Conservation (phyloP, 2,797 vertebrate genomes). For the Natrix natrix region DNA sequence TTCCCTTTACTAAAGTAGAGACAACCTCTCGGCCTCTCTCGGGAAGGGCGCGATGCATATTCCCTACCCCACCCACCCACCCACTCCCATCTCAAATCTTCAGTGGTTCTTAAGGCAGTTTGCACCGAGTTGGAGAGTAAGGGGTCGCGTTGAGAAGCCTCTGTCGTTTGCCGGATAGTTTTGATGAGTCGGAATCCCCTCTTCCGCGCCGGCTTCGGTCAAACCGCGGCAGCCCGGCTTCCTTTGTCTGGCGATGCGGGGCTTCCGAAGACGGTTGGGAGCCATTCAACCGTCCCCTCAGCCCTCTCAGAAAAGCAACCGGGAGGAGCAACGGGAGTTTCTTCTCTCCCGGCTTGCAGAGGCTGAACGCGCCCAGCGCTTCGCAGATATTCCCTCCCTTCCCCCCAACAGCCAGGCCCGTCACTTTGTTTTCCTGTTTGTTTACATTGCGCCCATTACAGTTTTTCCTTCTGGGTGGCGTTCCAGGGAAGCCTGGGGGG, state of each 20-base stretch:
- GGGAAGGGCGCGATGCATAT: fast-evolving
- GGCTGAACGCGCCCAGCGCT: fast-evolving
- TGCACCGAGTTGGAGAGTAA: background rate
- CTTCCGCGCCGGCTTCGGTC: background rate
- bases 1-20: background rate
- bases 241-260: slow-evolving; percentile 15
- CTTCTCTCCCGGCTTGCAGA: background rate
- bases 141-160: background rate
- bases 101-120: background rate
- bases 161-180: background rate
- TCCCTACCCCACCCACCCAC: no score
- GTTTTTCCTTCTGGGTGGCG: background rate
- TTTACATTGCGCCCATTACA: background rate
- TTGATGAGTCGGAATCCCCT: background rate
- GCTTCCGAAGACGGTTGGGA: slow-evolving; percentile 1
- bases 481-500: fast-evolving
- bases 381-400: slow-evolving; percentile 3
- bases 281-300: background rate
- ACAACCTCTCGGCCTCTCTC: background rate
- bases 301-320: background rate
- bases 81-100: background rate
- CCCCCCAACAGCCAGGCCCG: background rate
- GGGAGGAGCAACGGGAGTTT: background rate
- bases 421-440: background rate
- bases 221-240: background rate